These are phyloP conservation scores for Platypus cylindrus DNA, from an alignment of 2,888 invertebrate species.

Conservation along the genomic window DNA sequence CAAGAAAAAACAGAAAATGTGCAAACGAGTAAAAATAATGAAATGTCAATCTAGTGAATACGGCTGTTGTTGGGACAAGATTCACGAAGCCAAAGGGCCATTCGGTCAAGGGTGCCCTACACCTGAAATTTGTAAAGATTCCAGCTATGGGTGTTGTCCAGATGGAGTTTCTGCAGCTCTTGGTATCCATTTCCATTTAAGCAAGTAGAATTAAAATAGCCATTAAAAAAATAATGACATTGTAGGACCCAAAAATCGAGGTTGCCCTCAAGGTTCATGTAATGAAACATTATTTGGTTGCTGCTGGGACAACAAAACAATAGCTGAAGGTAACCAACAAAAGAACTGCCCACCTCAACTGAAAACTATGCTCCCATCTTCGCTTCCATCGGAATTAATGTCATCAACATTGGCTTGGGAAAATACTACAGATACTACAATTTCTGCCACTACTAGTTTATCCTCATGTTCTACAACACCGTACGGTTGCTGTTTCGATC, in stretches of 20 bases:
- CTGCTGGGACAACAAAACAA: conserved; percentile 65
- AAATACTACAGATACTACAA: conserved; percentile 19
- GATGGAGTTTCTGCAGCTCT: conserved; percentile 68
- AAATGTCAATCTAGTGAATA: conserved; percentile 52
- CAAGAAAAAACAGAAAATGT: conserved; percentile 43
- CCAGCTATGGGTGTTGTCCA: conserved; percentile 67
- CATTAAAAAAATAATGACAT: neutral
- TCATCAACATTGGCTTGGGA: conserved; percentile 40
- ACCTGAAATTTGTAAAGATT: conserved; percentile 62
- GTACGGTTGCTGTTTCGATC: conserved; percentile 83
- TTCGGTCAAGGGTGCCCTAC: conserved; percentile 68
- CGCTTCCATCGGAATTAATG: conserved; percentile 81
- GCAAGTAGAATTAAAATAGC: neutral
- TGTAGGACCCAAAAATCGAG: conserved; percentile 51
- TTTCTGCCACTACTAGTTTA: conserved; percentile 38
- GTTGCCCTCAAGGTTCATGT: conserved; percentile 65
- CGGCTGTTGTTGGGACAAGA: conserved; percentile 78
- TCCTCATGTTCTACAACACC: conserved; percentile 52
- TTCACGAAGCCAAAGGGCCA: conserved; percentile 65
- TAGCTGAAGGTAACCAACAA: conserved; percentile 63
- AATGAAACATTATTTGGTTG: conserved; percentile 75
- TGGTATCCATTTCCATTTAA: conserved; percentile 5
- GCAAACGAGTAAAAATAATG: conserved; percentile 41
- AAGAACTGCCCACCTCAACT: conserved; percentile 68
- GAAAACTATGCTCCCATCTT: conserved; percentile 44